Evolutionary conservation across 2,888 invertebrate species (phyloP).

Genomic region (Polia nebulosa): DNA sequence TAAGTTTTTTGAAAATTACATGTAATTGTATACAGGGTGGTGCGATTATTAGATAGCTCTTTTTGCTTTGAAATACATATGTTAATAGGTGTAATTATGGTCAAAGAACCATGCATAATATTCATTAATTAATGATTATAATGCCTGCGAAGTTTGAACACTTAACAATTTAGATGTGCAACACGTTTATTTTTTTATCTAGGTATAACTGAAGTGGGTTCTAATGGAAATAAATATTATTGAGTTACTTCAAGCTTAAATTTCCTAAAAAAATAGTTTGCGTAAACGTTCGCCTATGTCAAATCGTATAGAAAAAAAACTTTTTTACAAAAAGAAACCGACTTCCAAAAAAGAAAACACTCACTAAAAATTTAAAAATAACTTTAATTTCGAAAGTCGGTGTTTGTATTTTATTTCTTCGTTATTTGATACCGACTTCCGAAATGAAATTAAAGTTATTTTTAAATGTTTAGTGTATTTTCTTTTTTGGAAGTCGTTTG

Average conservation of each 20-base stretch:
- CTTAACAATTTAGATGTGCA: not conserved
- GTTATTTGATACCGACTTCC: no score
- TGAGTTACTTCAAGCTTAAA: not conserved
- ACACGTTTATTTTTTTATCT: conserved; percentile 9
- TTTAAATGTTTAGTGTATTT: no score
- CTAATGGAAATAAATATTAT: not conserved
- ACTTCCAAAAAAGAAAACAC: no score
- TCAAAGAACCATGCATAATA: conserved; percentile 16
- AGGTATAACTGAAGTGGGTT: not conserved
- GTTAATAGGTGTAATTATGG: conserved; percentile 32
- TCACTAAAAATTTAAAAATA: no score
- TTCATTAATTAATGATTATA: conserved; percentile 22
- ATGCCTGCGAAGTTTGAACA: conserved; percentile 11
- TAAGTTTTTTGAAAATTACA: conserved; percentile 20
- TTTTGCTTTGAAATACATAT: conserved; percentile 25
- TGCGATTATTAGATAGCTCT: conserved; percentile 26
- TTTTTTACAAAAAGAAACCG: no score
- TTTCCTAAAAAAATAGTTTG: not conserved
- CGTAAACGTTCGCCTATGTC: no score
- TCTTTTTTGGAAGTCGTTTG: no score
- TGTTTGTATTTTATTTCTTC: no score
- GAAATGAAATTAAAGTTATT: no score
- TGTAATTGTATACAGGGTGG: conserved; percentile 26
- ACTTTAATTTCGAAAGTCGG: no score
- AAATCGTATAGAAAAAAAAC: no score